Evolutionary conservation across 2,113 vertebrate genomes (phyloP), one percentile per base, ranked within the genome.

Genomic region (Neolamprologus tretocephalus): DNA sequence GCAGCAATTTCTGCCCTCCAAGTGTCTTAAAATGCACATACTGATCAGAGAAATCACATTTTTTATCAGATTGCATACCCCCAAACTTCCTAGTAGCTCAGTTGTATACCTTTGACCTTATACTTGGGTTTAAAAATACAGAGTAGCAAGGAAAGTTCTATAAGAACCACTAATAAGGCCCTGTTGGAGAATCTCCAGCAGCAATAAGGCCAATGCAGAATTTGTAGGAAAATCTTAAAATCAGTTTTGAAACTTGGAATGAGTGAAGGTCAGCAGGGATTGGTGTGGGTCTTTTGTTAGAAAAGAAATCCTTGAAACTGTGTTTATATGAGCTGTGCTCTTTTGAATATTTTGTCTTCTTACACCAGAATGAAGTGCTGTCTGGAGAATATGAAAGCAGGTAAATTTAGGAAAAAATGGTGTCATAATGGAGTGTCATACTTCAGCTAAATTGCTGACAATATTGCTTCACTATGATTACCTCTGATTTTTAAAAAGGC

Each of bases 301-400:
- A 47, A 75, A 47, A 75, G 42, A 37, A 68, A 68, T 21, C 42
- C 42, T 47, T 3, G 23, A 78, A 78, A 28, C 71, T 5, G 42
- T 31, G 71, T 75, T 75, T 49, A 49, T 31, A 49, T n/a, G 14
- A 75, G 42, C 1, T 49, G 16, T 12, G 45, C 42, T 75, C 71
- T 78, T 78, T 78, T 31, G 16, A 4, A 78, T 51, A 78, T 33
- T 33, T 33, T 31, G 42, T 28, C 16, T 49, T 9, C 71, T 19
- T 28, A 17, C 23, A 49, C 4, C 71, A 12, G 23, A 47, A 2
- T 2, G 19, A 49, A 8, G 23, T 78, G 26, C 6, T 1, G 6
- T 49, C 42, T 78, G 42, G 26, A 78, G 42, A 78, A 78, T 75
- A 47, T 75, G 42, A 49, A 13, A 78, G 71, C 10, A 78, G 71